Conservation (phyloP, 1,140 invertebrate genomes). For the Anoplolepis gracilipes region DNA sequence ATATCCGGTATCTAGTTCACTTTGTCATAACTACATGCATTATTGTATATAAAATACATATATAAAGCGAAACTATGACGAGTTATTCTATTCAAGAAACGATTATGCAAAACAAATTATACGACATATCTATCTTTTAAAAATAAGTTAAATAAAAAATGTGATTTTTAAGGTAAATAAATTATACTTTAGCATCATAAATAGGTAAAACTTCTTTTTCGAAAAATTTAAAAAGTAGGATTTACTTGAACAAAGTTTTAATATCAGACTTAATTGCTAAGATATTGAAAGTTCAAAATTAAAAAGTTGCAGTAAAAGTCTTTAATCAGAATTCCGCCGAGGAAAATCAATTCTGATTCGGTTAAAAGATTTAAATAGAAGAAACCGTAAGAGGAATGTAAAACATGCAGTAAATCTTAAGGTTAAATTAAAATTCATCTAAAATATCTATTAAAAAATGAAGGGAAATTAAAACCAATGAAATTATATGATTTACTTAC, state of each 20-base stretch:
- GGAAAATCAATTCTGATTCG: constrained; percentile 20
- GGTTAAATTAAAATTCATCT: constrained; percentile 8
- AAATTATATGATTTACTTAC: not conserved
- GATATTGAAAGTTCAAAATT: constrained; percentile 49
- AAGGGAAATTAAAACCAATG: not conserved
- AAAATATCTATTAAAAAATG: not conserved
- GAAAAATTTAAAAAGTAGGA: constrained; percentile 20
- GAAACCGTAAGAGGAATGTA: not conserved
- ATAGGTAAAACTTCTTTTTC: constrained; percentile 8
- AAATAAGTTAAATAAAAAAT: constrained; percentile 6
- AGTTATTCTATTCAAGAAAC: constrained; percentile 22
- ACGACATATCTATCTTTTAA: not conserved
- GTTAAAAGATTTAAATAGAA: not conserved
- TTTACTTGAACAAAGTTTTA: constrained; percentile 42
- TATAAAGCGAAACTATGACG: not conserved
- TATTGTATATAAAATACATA: constrained; percentile 17
- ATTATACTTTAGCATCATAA: not conserved
- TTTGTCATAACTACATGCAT: constrained; percentile 47
- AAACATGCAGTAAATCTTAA: not conserved
- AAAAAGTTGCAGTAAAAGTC: constrained; percentile 19
- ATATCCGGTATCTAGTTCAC: constrained; percentile 58
- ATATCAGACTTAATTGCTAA: constrained; percentile 23
- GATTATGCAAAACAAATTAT: constrained; percentile 8
- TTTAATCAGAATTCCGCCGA: constrained; percentile 13
- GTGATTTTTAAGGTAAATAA: constrained; percentile 15